These are phyloP conservation scores for Hippocampus comes DNA, from an alignment of 2,113 vertebrate species.

Conservation along the genomic window DNA sequence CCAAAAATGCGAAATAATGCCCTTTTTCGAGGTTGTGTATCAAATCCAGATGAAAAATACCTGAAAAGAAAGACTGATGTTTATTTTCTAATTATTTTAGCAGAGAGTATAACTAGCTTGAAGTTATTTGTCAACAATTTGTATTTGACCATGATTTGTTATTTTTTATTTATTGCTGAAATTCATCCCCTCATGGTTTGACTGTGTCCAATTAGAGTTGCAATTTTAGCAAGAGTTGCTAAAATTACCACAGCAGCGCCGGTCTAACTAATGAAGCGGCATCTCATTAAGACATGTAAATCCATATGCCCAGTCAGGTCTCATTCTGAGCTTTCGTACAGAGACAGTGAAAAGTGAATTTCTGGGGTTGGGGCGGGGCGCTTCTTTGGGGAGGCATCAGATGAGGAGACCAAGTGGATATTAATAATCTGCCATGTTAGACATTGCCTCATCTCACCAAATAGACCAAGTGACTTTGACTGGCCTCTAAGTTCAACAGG, in stretches of 20 bases:
- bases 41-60: too few relatives aligned
- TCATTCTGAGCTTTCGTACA: slow-evolving; percentile 10
- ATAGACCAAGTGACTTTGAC: slow-evolving; percentile 30
- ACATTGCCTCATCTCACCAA: slow-evolving; percentile 15
- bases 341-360: not conserved
- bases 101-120: too few relatives aligned
- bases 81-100: too few relatives aligned
- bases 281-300: slow-evolving; percentile 31
- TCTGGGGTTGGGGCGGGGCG: not conserved
- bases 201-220: slow-evolving; percentile 34
- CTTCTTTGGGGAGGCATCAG: not conserved
- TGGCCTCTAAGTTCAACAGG: slow-evolving; percentile 19
- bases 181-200: slow-evolving; percentile 18
- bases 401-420: slow-evolving; percentile 19
- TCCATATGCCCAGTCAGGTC: slow-evolving; percentile 3
- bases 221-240: not conserved
- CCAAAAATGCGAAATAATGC: too few relatives aligned
- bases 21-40: too few relatives aligned
- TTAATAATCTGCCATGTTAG: slow-evolving; percentile 30
- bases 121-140: too few relatives aligned
- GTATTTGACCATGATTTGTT: not conserved
- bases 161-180: slow-evolving; percentile 16
- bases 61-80: too few relatives aligned
- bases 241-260: not conserved
- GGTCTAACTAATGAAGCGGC: slow-evolving; percentile 15